Evolutionary conservation across 2,113 vertebrate genomes (phyloP).

Genomic region (Zapornia atra): DNA sequence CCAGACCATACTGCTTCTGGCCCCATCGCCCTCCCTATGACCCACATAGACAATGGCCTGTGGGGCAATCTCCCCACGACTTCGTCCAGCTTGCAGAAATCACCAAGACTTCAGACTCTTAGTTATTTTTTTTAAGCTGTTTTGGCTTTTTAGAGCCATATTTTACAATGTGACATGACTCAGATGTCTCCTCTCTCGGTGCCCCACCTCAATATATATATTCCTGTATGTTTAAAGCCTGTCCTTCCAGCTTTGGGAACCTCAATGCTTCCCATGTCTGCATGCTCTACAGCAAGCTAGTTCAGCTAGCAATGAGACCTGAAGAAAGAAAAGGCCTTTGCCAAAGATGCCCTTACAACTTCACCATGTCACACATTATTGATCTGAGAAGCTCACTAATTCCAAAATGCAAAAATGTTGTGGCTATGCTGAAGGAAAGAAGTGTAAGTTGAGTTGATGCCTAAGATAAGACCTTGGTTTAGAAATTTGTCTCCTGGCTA

Average conservation of each 20-base stretch:
- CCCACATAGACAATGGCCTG: fast-evolving
- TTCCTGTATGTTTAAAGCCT: neutral
- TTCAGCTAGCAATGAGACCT: neutral
- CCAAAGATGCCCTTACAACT: neutral
- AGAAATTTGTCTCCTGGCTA: neutral
- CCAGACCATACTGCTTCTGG: fast-evolving
- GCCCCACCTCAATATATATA: neutral
- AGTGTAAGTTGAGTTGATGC: neutral
- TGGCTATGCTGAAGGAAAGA: neutral
- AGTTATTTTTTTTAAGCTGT: neutral
- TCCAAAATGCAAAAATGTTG: neutral
- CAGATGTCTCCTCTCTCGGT: neutral
- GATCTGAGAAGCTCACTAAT: neutral
- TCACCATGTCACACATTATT: neutral
- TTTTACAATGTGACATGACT: neutral
- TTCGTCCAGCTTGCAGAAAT: neutral
- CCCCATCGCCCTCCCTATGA: fast-evolving
- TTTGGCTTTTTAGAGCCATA: neutral
- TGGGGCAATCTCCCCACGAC: neutral
- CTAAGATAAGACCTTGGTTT: neutral
- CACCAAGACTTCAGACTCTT: neutral
- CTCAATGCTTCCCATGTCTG: neutral
- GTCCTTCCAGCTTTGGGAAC: neutral
- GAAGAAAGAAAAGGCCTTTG: neutral
- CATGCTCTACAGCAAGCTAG: neutral